Evolutionary conservation across 1,140 invertebrate species (phyloP).

Genomic region (Coelopa frigida): DNA sequence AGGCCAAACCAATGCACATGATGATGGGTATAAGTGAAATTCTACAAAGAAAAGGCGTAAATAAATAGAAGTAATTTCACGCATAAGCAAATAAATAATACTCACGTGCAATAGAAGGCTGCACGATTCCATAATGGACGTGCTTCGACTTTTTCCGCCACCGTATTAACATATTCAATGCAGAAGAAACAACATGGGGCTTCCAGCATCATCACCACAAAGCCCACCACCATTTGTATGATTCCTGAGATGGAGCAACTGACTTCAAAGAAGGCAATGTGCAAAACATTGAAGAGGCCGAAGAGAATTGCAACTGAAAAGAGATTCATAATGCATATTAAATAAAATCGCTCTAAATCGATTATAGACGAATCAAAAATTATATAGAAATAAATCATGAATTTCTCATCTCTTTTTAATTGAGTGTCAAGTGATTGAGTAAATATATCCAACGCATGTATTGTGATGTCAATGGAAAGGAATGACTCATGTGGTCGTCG

Average conservation of each 20-base stretch:
- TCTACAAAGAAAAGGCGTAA: conserved; percentile 49
- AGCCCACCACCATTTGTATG: conserved; percentile 82
- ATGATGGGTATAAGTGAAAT: conserved; percentile 69
- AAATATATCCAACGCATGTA: no score
- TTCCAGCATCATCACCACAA: conserved; percentile 78
- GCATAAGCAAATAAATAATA: conserved; percentile 34
- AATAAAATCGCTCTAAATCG: background rate
- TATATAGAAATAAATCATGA: no score
- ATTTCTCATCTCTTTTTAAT: no score
- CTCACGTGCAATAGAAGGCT: conserved; percentile 77
- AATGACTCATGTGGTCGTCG: no score
- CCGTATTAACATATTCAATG: conserved; percentile 81
- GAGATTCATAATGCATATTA: no score
- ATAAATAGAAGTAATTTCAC: conserved; percentile 1
- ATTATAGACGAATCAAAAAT: background rate
- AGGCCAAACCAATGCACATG: conserved; percentile 66
- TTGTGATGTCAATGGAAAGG: no score
- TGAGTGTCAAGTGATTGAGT: no score
- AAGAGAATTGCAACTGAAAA: conserved; percentile 80
- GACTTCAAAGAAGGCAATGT: conserved; percentile 59
- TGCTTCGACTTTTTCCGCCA: conserved; percentile 72
- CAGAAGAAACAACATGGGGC: conserved; percentile 93
- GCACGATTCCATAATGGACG: conserved; percentile 87
- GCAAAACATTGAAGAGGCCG: conserved; percentile 70
- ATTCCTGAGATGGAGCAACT: conserved; percentile 73